phyloP scores from a whole-genome alignment of 2,797 vertebrate genomes.

The Leptodactylus fallax region DNA sequence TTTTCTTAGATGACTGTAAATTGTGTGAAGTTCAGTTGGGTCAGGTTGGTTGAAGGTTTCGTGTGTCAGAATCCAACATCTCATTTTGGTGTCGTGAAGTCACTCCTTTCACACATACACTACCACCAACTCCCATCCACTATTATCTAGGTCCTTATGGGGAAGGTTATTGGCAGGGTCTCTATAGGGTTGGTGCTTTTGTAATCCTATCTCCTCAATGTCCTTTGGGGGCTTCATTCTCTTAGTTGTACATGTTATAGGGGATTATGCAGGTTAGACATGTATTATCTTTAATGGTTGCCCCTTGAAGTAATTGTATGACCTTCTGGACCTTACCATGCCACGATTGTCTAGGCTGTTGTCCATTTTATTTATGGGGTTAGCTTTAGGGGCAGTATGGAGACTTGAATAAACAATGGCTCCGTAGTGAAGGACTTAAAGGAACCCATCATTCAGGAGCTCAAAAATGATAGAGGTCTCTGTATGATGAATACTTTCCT shows the following conservation, averaged over 20 bases:
- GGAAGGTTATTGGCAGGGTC: background rate
- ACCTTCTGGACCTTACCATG: background rate
- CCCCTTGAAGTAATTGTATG: background rate
- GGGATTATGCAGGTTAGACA: background rate
- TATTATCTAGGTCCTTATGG: background rate
- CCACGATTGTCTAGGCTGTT: too few species aligned
- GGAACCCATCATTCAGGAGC: background rate
- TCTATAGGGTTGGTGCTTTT: background rate
- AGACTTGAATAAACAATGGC: too few species aligned
- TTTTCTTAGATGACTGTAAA: too few species aligned
- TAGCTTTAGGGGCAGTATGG: too few species aligned
- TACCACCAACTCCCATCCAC: background rate
- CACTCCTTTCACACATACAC: background rate
- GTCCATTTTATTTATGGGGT: background rate
- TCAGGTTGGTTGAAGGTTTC: background rate
- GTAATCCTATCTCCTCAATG: background rate
- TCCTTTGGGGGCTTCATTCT: background rate
- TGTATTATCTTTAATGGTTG: background rate
- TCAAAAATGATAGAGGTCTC: too few species aligned
- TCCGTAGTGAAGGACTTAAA: background rate
- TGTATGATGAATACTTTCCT: too few species aligned
- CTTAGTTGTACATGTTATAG: background rate
- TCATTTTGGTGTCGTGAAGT: background rate
- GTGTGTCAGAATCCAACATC: background rate
- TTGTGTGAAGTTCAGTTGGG: too few species aligned